phyloP scores from a whole-genome alignment of 2,797 vertebrate genomes.

The Thamnophis elegans region DNA sequence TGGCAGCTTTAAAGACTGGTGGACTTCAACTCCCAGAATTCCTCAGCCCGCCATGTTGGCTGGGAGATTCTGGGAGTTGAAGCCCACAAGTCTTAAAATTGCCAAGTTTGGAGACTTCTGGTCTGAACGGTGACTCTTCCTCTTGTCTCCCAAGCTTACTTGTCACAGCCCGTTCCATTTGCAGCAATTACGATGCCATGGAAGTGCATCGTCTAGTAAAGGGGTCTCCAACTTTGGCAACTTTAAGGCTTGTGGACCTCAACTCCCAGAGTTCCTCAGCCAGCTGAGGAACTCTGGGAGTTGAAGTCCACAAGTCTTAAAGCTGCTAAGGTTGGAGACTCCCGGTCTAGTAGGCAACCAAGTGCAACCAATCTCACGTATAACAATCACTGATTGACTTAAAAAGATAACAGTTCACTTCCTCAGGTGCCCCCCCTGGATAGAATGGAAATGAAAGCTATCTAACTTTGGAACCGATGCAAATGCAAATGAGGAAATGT shows the following conservation, averaged over 20 bases:
- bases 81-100: too few relatives aligned
- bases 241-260: too few relatives aligned
- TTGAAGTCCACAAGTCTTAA: too few relatives aligned
- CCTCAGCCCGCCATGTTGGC: background rate
- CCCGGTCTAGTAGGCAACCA: background rate
- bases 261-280: too few relatives aligned
- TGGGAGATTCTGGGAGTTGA: background rate
- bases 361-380: background rate
- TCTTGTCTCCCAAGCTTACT: background rate
- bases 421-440: background rate
- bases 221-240: too few relatives aligned
- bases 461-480: background rate
- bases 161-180: background rate
- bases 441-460: background rate
- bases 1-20: background rate
- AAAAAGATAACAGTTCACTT: background rate
- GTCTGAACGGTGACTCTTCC: background rate
- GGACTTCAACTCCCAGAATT: background rate
- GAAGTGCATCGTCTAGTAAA: too few relatives aligned
- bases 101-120: too few relatives aligned
- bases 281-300: too few relatives aligned
- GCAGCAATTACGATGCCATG: background rate
- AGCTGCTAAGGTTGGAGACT: too few relatives aligned
- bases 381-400: background rate
- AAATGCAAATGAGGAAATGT: background rate